Evolutionary conservation across 2,113 vertebrate genomes (phyloP).

Genomic region (Chaenocephalus aceratus): DNA sequence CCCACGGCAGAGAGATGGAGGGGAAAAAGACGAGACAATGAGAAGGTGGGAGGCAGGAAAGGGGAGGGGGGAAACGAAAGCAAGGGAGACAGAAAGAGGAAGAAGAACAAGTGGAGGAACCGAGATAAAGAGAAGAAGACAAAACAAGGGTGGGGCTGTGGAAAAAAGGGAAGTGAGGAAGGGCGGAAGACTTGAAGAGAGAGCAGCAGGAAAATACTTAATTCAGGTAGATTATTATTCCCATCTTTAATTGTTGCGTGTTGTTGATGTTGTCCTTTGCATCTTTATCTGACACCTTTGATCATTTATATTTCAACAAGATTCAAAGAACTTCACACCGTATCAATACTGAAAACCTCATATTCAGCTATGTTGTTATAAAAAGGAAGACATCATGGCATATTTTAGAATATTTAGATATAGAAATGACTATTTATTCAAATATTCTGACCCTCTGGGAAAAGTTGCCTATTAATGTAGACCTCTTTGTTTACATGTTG

Average conservation of each 20-base stretch:
- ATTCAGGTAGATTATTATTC: neutral
- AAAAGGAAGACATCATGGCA: neutral
- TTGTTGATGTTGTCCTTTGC: neutral
- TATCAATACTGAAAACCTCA: neutral
- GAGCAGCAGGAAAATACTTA: neutral
- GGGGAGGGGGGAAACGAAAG: conserved; percentile 48
- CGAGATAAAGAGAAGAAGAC: conserved; percentile 26
- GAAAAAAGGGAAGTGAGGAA: conserved; percentile 40
- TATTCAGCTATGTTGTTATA: neutral
- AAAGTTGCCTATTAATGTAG: neutral
- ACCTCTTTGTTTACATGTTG: too few relatives aligned
- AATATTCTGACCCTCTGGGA: neutral
- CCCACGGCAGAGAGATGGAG: conserved; percentile 36
- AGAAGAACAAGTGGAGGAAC: conserved; percentile 40
- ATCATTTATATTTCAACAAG: neutral
- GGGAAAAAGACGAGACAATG: conserved; percentile 28
- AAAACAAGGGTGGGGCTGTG: conserved; percentile 51
- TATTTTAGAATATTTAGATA: neutral
- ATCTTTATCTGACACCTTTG: neutral
- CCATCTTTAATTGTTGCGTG: neutral
- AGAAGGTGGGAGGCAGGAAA: neutral
- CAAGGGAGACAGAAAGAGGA: conserved; percentile 33
- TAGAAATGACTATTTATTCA: too few relatives aligned
- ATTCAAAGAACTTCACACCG: neutral
- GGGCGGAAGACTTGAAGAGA: neutral